Conservation (phyloP, 2,888 invertebrate species). For the Aphidoletes aphidimyza region DNA sequence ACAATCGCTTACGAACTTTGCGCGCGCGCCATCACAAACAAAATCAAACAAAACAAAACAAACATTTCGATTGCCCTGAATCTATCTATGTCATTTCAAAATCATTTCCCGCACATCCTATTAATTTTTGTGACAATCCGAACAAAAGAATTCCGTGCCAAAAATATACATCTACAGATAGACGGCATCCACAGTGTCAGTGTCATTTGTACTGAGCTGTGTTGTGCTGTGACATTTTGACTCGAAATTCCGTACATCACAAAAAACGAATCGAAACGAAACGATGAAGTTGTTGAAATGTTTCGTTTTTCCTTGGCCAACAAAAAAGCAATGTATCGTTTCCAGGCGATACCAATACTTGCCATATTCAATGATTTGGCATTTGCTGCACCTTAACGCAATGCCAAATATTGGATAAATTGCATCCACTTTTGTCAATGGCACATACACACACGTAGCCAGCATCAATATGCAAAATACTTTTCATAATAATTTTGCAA, state of each 20-base stretch:
- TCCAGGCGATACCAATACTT: not conserved
- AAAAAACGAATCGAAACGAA: too few species aligned
- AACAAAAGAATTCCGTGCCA: not conserved
- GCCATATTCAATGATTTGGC: not conserved
- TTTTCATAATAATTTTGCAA: not conserved
- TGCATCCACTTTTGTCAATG: not conserved
- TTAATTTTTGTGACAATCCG: not conserved
- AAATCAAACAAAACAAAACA: not conserved
- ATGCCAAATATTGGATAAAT: not conserved
- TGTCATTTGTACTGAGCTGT: too few species aligned
- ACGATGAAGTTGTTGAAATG: too few species aligned
- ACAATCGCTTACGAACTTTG: not conserved
- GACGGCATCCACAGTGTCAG: too few species aligned
- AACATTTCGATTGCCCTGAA: not conserved
- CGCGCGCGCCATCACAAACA: not conserved
- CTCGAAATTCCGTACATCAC: too few species aligned
- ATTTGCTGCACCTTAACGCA: not conserved
- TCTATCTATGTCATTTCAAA: constrained; percentile 7
- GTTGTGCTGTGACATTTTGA: too few species aligned
- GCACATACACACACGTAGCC: not conserved
- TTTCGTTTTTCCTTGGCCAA: too few species aligned
- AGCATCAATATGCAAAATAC: constrained; percentile 1
- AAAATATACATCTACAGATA: too few species aligned
- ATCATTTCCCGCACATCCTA: not conserved
- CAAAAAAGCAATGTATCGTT: too few species aligned